Evolutionary conservation across 2,797 vertebrate genomes (phyloP).

Genomic region (Sarcophilus harrisii): DNA sequence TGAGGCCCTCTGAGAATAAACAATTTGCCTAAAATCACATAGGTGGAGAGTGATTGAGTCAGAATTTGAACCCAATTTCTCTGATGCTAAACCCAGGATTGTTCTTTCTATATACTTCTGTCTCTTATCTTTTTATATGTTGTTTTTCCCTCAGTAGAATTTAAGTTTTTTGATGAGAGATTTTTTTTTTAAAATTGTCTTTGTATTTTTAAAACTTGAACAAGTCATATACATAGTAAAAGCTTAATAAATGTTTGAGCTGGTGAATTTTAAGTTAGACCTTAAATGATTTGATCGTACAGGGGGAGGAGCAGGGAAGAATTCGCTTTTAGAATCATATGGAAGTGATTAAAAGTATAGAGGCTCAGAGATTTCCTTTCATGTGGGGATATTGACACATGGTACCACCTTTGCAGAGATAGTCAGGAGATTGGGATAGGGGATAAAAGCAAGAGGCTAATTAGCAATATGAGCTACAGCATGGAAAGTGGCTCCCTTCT

Average conservation of each 20-base stretch:
- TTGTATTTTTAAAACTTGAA: neutral
- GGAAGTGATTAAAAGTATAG: slow-evolving; percentile 70
- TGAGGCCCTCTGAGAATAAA: neutral
- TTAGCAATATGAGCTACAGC: slow-evolving; percentile 77
- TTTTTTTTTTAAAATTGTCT: neutral
- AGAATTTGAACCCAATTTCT: neutral
- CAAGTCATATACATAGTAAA: neutral
- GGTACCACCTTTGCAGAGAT: slow-evolving; percentile 65
- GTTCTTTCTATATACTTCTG: neutral
- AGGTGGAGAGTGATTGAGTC: neutral
- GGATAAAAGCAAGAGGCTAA: slow-evolving; percentile 73
- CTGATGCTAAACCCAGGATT: neutral
- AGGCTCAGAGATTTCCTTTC: slow-evolving; percentile 63
- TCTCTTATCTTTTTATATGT: neutral
- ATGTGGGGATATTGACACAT: slow-evolving; percentile 40
- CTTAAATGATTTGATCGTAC: slow-evolving; percentile 30
- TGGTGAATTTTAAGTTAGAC: neutral
- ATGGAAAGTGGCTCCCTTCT: slow-evolving; percentile 70
- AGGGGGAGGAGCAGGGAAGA: neutral
- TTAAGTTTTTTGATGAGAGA: neutral
- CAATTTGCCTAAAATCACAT: neutral
- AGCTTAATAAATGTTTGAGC: slow-evolving; percentile 8
- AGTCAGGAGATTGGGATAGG: slow-evolving; percentile 78
- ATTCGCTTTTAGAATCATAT: slow-evolving; percentile 33
- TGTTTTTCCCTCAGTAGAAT: neutral